Evolutionary conservation across 2,113 vertebrate species (phyloP).

Genomic region (Chlorodrepanis virens): DNA sequence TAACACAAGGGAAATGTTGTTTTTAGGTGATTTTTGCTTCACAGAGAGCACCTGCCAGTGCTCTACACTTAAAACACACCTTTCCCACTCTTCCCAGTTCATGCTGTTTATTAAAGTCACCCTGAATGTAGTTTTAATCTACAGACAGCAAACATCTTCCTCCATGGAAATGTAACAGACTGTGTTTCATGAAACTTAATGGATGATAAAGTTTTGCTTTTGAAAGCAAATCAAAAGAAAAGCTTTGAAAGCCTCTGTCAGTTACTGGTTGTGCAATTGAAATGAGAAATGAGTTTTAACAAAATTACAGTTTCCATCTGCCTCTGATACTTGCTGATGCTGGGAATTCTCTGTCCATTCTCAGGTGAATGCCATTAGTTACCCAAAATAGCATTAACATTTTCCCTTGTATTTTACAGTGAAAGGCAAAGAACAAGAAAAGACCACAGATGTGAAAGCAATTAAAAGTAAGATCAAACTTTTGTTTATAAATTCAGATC

Average conservation of each 20-base stretch:
- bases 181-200: neutral
- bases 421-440: conserved; percentile 94
- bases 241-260: neutral
- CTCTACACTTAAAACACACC: neutral
- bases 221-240: neutral
- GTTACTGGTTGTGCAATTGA: neutral
- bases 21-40: neutral
- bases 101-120: neutral
- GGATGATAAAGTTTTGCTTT: neutral
- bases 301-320: neutral
- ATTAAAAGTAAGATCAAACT: conserved; percentile 81
- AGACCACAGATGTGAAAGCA: conserved; percentile 80
- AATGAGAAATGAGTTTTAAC: neutral
- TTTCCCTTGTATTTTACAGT: conserved; percentile 76
- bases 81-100: neutral
- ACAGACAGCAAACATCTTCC: neutral
- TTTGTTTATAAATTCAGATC: neutral
- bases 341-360: neutral
- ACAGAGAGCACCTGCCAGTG: neutral
- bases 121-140: neutral
- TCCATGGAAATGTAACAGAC: neutral
- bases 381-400: neutral
- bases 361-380: neutral
- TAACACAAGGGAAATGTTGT: rapidly evolving
- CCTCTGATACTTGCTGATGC: neutral